Evolutionary conservation across 2,888 invertebrate species (phyloP), one percentile per base, ranked within the genome.

Genomic region (Cylloceria caligata): DNA sequence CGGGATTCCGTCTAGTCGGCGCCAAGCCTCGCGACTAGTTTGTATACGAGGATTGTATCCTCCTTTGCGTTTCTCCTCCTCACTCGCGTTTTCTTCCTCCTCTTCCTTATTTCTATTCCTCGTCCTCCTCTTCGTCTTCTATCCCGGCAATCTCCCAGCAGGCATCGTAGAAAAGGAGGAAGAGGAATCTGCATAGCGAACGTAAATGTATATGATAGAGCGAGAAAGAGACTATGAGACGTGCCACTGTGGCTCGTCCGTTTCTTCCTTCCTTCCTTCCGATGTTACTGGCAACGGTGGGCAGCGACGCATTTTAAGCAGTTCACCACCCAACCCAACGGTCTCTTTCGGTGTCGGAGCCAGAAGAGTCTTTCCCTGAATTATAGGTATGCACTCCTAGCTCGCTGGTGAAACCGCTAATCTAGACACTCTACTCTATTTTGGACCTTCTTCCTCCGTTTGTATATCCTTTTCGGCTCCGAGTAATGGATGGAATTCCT

Each of bases 1-100:
- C 78, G 57, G 81, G 69, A 84, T 83, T 84, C 76, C 82, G 84
- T 85, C 85, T 86, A 84, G 85, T 81, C 84, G 86, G 84, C 80
- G 86, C 85, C 85, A 80, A 77, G 76, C 78, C 81, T 83, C 71
- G 80, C 78, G 67, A 81, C 83, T 84, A 76, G 80, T 81, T 83
- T 83, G 81, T 81, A 83, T 84, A 83, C 84, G 81, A 73, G 80
- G 72, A 81, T 80, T 78, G 81, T 78, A 62, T 80, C 73, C 73
- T 64, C 36, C 47, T 45, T 60, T 65, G n/a, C 24, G n/a, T 42
- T 19, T 13, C 49, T 57, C 64, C 39, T 47, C 65, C 49, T 27
- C 11, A 27, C 62, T 62, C 60, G 76, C 71, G 80, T 73, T 73
- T 67, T 60, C 49, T 39, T 74, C 55, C 49, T 60, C 39, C 75